Percentiles rank a stretch among this genome's conserved stretches.
Conservation (phyloP, 1,140 invertebrate genomes). For the Anadara kagoshimensis region DNA sequence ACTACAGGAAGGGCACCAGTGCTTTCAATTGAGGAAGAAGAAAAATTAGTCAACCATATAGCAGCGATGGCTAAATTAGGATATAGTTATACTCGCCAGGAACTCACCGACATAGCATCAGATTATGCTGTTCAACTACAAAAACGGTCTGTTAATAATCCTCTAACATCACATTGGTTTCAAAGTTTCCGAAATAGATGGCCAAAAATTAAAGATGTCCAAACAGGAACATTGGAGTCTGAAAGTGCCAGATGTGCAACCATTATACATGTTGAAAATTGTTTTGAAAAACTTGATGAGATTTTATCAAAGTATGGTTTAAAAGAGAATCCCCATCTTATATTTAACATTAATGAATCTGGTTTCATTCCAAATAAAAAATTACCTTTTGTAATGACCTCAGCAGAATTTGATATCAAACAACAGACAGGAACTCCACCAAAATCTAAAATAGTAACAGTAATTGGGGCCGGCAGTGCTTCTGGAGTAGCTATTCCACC, state of each 20-base stretch:
- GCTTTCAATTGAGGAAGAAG: constrained; percentile 1
- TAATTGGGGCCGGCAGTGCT: constrained; percentile 53
- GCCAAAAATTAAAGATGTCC: neutral
- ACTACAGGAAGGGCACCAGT: constrained; percentile 8
- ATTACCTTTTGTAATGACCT: neutral
- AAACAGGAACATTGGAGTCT: constrained; percentile 1
- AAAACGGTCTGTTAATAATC: neutral
- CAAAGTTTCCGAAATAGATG: constrained; percentile 12
- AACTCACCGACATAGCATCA: neutral
- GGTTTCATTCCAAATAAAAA: neutral
- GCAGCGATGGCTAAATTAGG: neutral
- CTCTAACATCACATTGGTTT: constrained; percentile 2
- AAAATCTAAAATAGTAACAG: constrained; percentile 31
- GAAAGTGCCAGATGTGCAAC: constrained; percentile 4
- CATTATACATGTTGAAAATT: neutral
- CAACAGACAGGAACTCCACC: constrained; percentile 14
- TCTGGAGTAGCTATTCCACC: constrained; percentile 33
- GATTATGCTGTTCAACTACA: neutral
- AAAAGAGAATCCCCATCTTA: neutral
- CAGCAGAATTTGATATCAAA: no score
- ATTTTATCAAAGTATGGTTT: neutral
- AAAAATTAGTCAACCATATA: neutral
- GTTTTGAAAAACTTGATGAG: neutral
- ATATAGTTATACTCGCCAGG: constrained; percentile 16
- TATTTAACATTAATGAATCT: neutral